Percentiles rank a stretch among this genome's conserved stretches.
These are phyloP conservation scores for Acronicta psi DNA, from an alignment of 2,888 invertebrate species.

Conservation along the genomic window DNA sequence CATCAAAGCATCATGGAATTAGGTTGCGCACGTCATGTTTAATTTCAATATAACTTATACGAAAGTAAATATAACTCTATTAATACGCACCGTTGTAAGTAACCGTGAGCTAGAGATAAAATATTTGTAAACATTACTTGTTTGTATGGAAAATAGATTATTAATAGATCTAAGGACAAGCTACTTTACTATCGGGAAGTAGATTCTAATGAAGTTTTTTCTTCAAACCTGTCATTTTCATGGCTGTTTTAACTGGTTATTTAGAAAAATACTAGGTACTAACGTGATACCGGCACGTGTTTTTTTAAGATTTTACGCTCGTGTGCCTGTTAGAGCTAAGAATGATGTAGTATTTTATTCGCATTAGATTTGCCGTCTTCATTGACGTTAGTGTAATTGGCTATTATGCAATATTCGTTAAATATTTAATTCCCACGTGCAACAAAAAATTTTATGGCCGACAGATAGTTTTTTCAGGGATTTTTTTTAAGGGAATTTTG, in stretches of 20 bases:
- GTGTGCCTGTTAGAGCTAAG: slow-evolving; percentile 12
- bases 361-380: no score
- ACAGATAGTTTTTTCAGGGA: no score
- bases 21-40: background rate
- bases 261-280: slow-evolving; percentile 16
- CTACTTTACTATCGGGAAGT: slow-evolving; percentile 18
- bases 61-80: slow-evolving; percentile 31
- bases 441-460: no score
- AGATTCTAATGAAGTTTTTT: slow-evolving; percentile 24
- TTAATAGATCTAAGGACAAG: slow-evolving; percentile 37
- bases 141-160: slow-evolving; percentile 31
- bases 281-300: background rate
- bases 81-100: slow-evolving; percentile 16
- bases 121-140: slow-evolving; percentile 34
- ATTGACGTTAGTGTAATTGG: no score
- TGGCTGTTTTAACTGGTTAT: slow-evolving; percentile 16
- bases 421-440: no score
- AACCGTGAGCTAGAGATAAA: slow-evolving; percentile 34
- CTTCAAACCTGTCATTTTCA: slow-evolving; percentile 11
- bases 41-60: slow-evolving; percentile 34
- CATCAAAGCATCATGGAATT: no score
- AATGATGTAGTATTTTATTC: no score
- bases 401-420: no score
- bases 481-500: no score
- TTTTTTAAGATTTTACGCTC: slow-evolving; percentile 15